Conservation (phyloP, 2,797 vertebrate species). For the Falco naumanni region DNA sequence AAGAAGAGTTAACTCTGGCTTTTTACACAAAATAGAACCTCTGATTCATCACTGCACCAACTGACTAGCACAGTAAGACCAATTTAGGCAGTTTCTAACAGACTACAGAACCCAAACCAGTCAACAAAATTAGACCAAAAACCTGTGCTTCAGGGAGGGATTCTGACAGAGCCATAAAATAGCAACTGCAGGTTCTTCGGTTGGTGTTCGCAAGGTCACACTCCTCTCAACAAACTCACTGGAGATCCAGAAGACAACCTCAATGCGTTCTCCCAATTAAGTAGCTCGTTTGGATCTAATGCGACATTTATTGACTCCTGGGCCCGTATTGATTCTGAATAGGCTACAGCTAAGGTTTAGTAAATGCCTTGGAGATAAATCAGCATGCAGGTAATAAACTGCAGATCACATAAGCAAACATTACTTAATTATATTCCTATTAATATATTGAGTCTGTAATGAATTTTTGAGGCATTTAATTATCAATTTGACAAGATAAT, state of each 20-base stretch:
- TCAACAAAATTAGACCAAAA: conserved; percentile 20
- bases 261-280: conserved; percentile 58
- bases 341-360: conserved; percentile 62
- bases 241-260: conserved; percentile 23
- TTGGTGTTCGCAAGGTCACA: not conserved
- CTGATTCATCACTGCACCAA: conserved; percentile 45
- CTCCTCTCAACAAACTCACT: not conserved
- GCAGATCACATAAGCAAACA: conserved; percentile 76
- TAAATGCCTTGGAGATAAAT: conserved; percentile 76
- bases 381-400: conserved; percentile 77
- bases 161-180: not conserved
- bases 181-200: not conserved
- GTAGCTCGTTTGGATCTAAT: conserved; percentile 65
- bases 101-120: not conserved
- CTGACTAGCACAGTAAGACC: conserved; percentile 20
- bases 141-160: not conserved
- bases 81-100: conserved; percentile 31
- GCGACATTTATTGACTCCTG: conserved; percentile 71
- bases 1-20: conserved; percentile 32
- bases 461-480: conserved; percentile 81
- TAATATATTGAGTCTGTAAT: conserved; percentile 76
- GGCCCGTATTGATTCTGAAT: conserved; percentile 73
- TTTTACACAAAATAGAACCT: conserved; percentile 27
- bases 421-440: conserved; percentile 81
- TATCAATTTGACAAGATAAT: conserved; percentile 81